These are phyloP conservation scores for Leucosticte australis DNA, from an alignment of 2,113 vertebrate species.

Conservation along the genomic window DNA sequence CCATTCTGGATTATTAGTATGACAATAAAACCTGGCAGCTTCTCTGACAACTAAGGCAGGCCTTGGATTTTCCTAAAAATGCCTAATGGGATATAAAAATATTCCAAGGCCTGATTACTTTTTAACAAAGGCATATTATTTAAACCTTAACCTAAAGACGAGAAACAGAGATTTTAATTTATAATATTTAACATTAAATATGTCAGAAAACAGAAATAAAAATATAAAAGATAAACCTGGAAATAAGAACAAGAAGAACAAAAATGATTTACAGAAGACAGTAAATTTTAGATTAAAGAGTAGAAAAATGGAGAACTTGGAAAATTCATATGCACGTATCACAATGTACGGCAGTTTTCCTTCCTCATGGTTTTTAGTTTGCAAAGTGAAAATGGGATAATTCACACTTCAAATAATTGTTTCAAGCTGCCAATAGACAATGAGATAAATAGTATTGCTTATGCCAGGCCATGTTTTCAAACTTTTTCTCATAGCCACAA, in stretches of 20 bases:
- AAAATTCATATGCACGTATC: not conserved
- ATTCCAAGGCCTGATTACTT: not conserved
- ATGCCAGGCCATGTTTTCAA: not conserved
- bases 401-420: not conserved
- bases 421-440: not conserved
- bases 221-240: not conserved
- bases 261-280: not conserved
- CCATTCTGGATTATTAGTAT: not conserved
- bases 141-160: not conserved
- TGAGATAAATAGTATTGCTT: not conserved
- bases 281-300: not conserved
- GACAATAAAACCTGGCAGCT: slow-evolving; percentile 13
- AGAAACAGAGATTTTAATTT: not conserved
- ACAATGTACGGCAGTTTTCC: not conserved
- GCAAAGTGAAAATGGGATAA: not conserved
- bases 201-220: not conserved
- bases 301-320: not conserved
- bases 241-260: not conserved
- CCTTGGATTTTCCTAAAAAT: slow-evolving; percentile 1
- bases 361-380: not conserved
- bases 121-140: not conserved
- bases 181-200: not conserved
- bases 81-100: not conserved
- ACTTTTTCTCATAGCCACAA: not conserved
- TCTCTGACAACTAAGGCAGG: slow-evolving; percentile 12